Evolutionary conservation across 2,888 invertebrate genomes (phyloP), one percentile per base, ranked within the genome.

Genomic region (Malachius bipustulatus): DNA sequence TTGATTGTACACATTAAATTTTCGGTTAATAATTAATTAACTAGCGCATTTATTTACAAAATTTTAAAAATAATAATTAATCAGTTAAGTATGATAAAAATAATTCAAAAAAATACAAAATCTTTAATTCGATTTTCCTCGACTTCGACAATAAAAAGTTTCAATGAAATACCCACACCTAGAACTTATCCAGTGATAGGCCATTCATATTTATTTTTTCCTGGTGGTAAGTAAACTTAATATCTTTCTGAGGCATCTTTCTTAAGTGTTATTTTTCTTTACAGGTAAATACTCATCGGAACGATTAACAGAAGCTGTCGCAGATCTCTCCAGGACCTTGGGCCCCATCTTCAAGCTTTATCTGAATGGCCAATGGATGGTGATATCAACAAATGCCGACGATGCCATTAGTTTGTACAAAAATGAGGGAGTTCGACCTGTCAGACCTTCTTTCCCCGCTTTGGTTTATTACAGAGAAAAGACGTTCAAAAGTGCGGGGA

Each of bases 391-490:
- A 35, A 59, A 68, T 48, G 68, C 70, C 2, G 67, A 69, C 34
- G 62, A 69, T 46, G 57, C 69, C 2, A 51, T 59, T 44, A 55
- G 48, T 3, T 53, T 73, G 35, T 69, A 63, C 46, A 57, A 60
- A 36, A 55, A 61, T 36, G 73, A 73, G 49, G 71, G 70, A 4
- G 60, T 59, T 41, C 53, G 49, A 31, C 73, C 73, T 1, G 46
- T 59, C 36, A 60, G 72, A 27, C 66, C 66, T 2, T 61, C 69
- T 2, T 64, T 74, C 46, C 67, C 69, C 26, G 69, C 71, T 2
- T 56, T 70, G 4, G 56, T 63, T 35, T 51, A 64, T 40, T 70
- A 68, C 45, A 52, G 72, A 28, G 48, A 63, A 40, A 57, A 63
- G 43, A 43, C 44, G 4, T 63, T 58, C 41, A 52, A 51, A 8